Percentiles rank a stretch among this genome's conserved stretches.
Evolutionary conservation across 2,113 vertebrate species (phyloP).

Genomic region (Bubo scandiacus): DNA sequence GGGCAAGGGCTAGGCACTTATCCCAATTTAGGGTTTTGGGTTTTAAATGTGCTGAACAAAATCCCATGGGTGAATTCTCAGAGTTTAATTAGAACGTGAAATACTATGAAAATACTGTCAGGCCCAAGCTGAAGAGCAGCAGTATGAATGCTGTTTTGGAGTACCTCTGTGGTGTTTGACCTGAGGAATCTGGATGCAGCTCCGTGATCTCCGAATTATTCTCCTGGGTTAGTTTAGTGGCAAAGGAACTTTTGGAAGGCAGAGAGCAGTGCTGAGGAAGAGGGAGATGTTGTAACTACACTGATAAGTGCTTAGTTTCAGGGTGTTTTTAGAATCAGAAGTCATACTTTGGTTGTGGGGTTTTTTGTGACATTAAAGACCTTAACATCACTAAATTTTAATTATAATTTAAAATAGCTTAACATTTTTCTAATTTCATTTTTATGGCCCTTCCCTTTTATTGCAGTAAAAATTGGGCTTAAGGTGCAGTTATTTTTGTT

Average conservation of each 20-base stretch:
- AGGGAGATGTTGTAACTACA: not conserved
- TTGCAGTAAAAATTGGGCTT: not conserved
- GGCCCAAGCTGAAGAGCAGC: not conserved
- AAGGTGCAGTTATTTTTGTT: not conserved
- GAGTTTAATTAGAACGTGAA: not conserved
- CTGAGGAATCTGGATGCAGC: not conserved
- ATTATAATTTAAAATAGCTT: not conserved
- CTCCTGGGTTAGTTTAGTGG: not conserved
- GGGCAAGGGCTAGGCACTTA: not conserved
- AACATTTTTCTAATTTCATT: not conserved
- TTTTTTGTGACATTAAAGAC: not conserved
- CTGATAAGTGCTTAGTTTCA: not conserved
- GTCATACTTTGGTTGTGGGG: not conserved
- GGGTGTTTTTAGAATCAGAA: not conserved
- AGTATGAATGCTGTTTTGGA: not conserved
- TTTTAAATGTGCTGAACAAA: not conserved
- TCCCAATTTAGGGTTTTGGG: rapidly evolving
- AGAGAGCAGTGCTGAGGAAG: not conserved
- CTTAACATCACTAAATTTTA: not conserved
- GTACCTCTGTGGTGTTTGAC: not conserved
- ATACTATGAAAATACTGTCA: not conserved
- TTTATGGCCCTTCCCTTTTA: not conserved
- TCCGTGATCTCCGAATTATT: rapidly evolving
- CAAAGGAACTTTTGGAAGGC: not conserved
- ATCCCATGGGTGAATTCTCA: not conserved